Percentiles rank a stretch among this genome's conserved stretches.
These are phyloP conservation scores for Latheticus oryzae DNA, from an alignment of 2,888 invertebrate species.

Conservation along the genomic window DNA sequence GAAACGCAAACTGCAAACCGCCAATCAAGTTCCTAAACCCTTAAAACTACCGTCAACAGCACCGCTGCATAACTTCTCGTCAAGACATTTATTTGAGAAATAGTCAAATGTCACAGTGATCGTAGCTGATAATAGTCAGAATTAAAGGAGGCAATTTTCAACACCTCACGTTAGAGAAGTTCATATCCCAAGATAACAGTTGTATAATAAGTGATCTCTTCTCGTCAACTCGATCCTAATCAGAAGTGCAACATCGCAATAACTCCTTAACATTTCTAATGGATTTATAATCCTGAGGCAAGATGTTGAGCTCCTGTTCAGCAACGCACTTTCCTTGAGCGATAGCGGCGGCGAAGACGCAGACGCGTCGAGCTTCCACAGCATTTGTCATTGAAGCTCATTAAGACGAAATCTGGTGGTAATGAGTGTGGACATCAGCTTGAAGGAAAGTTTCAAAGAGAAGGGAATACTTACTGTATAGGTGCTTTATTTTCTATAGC, in stretches of 20 bases:
- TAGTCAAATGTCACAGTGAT: conserved; percentile 47
- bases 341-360: conserved; percentile 61
- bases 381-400: conserved; percentile 66
- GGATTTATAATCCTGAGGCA: conserved; percentile 60
- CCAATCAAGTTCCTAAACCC: conserved; percentile 2
- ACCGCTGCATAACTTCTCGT: background rate
- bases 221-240: conserved; percentile 53
- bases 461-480: no score
- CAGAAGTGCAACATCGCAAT: conserved; percentile 58
- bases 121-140: conserved; percentile 54
- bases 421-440: conserved; percentile 28
- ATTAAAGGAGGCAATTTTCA: conserved; percentile 55
- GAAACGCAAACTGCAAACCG: conserved; percentile 5
- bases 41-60: conserved; percentile 1
- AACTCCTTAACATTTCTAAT: conserved; percentile 60
- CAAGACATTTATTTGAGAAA: conserved; percentile 21
- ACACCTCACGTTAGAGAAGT: conserved; percentile 52
- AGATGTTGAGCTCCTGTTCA: conserved; percentile 52
- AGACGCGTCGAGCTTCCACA: conserved; percentile 65
- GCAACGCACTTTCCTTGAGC: conserved; percentile 55
- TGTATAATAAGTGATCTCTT: conserved; percentile 60
- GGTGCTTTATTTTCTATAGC: background rate
- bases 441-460: no score
- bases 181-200: conserved; percentile 63
- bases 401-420: conserved; percentile 64